Base-by-base conservation (phyloP, 2,888 invertebrate genomes). In the Gisinianus flammeolus region DNA sequence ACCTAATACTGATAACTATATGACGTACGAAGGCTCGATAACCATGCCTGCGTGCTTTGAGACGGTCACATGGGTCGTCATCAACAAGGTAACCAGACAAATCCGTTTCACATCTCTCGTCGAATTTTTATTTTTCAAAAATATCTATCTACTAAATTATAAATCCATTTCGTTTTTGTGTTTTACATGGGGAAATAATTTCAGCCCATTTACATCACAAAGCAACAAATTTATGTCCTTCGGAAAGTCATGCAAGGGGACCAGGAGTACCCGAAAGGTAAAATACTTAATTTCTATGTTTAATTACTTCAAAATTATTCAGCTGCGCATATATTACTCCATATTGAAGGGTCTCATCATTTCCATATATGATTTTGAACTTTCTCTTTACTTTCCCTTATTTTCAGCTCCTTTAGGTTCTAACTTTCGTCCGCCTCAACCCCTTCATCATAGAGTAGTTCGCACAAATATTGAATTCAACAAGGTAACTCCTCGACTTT, bases 31-130 rank as follows among this genome's bases (percentile, higher is more conserved):
- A 86, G 98, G 98, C 71, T 97, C 97, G 64, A 93, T 96, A 79
- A 98, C 98, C 76, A 95, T 95, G 87, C 98, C 98, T 2, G 95
- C 97, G 82, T 98, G 98, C 89, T 94, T 96, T 88, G 98, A 98
- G 89, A 98, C 98, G 30, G 97, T 98, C 88, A 97, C 97, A 85
- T 98, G 98, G 98, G 90, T 98, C 87, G 94, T 99, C 86, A 91
- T 97, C 87, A 98, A 98, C 89, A 97, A 96, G 44, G 44, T 44
- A 44, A 44, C 12, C 19, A 35, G 5, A 88, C 5, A 5, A 35
- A 44, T 12, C 6, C 12, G 2, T 16, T 4, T 16, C 44, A 44
- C 2, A 44, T 44, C 12, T 44, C 19, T 16, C 19, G 12, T 16
- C 19, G 12, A 35, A 44, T 44, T 44, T 16, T 44, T 44, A 44